phyloP scores from a whole-genome alignment of 2,888 invertebrate genomes.

The Deilephila porcellus region DNA sequence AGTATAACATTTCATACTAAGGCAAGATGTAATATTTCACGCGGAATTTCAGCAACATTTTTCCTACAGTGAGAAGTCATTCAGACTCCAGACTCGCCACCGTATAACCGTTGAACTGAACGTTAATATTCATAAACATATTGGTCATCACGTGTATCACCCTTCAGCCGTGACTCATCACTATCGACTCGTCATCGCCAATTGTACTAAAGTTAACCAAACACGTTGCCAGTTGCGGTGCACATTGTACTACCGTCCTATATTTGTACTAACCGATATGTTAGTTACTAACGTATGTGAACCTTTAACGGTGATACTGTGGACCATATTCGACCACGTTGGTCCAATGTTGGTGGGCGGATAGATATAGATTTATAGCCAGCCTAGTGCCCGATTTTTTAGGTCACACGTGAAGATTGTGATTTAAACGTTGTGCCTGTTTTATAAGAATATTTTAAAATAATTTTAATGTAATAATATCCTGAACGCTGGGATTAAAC shows the following conservation, averaged over 20 bases:
- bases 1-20: no score
- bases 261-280: no score
- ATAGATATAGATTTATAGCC: conserved; percentile 20
- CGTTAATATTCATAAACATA: conserved; percentile 9
- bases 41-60: not conserved
- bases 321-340: conserved; percentile 17
- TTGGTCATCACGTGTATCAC: conserved; percentile 21
- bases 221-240: conserved; percentile 16
- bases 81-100: not conserved
- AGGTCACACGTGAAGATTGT: conserved; percentile 17
- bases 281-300: not conserved
- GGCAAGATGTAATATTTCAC: no score
- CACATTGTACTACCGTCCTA: conserved; percentile 17
- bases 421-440: not conserved
- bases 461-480: no score
- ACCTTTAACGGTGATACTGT: not conserved
- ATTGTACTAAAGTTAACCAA: conserved; percentile 24
- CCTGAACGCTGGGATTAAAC: no score
- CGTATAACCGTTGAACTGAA: not conserved
- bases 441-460: no score
- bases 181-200: conserved; percentile 24
- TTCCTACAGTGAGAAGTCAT: not conserved
- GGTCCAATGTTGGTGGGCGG: conserved; percentile 11
- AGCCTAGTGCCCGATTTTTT: not conserved
- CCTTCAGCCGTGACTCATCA: conserved; percentile 7